Percentiles rank a stretch among this genome's conserved stretches.
These are phyloP conservation scores for Carabus problematicus DNA, from an alignment of 2,888 invertebrate genomes.

Conservation along the genomic window DNA sequence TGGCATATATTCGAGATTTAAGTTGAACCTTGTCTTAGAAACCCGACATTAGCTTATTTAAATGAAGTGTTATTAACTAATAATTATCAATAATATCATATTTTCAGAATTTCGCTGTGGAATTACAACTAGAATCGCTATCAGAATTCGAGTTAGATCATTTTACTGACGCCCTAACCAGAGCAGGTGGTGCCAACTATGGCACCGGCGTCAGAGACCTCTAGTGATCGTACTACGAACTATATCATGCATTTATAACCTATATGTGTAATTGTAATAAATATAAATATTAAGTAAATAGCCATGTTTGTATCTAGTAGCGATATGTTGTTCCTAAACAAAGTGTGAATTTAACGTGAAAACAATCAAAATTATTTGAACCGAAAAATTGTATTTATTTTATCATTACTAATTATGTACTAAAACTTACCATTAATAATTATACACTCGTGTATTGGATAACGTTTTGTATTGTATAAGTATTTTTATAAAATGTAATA, in stretches of 20 bases:
- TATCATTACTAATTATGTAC: slow-evolving; percentile 2
- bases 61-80: background rate
- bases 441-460: slow-evolving; percentile 18
- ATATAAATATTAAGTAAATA: slow-evolving; percentile 20
- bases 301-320: slow-evolving; percentile 19
- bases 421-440: slow-evolving; percentile 3
- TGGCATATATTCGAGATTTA: too few relatives aligned
- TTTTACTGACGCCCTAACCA: slow-evolving; percentile 72
- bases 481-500: slow-evolving; percentile 33
- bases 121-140: slow-evolving; percentile 73
- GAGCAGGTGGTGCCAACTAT: slow-evolving; percentile 82
- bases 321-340: slow-evolving; percentile 27
- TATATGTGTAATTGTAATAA: slow-evolving; percentile 22
- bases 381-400: slow-evolving; percentile 32
- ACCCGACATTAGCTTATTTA: background rate
- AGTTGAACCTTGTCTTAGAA: too few relatives aligned
- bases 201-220: slow-evolving; percentile 77
- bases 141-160: slow-evolving; percentile 74
- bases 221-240: slow-evolving; percentile 53
- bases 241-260: slow-evolving; percentile 19
- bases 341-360: slow-evolving; percentile 8
- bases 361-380: slow-evolving; percentile 8
- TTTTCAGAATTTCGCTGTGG: slow-evolving; percentile 79
- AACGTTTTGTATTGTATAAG: slow-evolving; percentile 28
- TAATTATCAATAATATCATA: background rate